These are phyloP conservation scores for Daktulosphaira vitifoliae DNA, from an alignment of 1,140 invertebrate species.

Conservation along the genomic window DNA sequence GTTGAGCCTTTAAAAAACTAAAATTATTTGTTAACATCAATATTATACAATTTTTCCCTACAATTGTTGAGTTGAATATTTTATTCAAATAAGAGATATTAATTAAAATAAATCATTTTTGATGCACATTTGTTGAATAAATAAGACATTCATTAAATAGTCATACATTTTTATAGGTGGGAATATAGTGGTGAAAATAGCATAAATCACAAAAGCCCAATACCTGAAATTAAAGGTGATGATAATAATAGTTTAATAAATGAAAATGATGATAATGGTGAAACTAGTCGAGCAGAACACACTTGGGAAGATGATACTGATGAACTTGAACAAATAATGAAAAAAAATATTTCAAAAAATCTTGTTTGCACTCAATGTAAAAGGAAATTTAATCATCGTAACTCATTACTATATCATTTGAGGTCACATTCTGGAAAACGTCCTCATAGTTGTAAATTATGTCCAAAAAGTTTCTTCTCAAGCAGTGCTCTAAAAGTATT, in stretches of 20 bases:
- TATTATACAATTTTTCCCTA: no score
- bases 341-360: conserved; percentile 30
- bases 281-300: conserved; percentile 12
- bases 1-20: no score
- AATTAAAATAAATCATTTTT: no score
- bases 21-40: no score
- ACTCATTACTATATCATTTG: conserved; percentile 75
- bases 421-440: conserved; percentile 66
- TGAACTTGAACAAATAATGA: conserved; percentile 26
- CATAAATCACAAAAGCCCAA: background rate
- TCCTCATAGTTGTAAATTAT: conserved; percentile 70
- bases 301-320: conserved; percentile 28
- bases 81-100: no score
- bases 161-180: conserved; percentile 7
- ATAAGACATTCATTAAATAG: no score
- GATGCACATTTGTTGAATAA: no score
- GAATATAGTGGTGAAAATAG: conserved; percentile 24
- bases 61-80: no score
- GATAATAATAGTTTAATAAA: conserved; percentile 9
- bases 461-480: conserved; percentile 72
- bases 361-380: conserved; percentile 60
- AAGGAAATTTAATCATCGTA: conserved; percentile 67
- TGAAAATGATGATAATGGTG: conserved; percentile 26
- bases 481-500: conserved; percentile 63
- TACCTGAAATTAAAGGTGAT: conserved; percentile 18